Percentiles rank a stretch among this genome's conserved stretches.
These are phyloP conservation scores for Notodonta dromedarius DNA, from an alignment of 2,888 invertebrate genomes.

Conservation along the genomic window DNA sequence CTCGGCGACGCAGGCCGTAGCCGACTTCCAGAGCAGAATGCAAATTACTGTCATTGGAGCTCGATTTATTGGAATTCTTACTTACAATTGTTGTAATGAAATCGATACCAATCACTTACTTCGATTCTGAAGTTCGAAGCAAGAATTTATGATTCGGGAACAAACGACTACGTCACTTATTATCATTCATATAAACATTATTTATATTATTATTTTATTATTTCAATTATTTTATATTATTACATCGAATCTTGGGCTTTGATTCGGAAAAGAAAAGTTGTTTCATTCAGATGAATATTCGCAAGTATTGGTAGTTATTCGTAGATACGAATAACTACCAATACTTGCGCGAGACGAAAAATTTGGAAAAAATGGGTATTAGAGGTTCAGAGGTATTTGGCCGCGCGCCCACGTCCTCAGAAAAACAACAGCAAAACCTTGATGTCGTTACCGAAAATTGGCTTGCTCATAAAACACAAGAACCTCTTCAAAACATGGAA, in stretches of 20 bases:
- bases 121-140: background rate
- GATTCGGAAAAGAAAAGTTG: background rate
- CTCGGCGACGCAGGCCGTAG: background rate
- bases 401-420: background rate
- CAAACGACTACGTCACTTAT: slow-evolving; percentile 7
- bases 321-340: too few species aligned
- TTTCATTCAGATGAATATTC: too few species aligned
- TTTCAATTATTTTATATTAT: too few species aligned
- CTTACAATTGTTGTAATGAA: background rate
- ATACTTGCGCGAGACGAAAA: background rate
- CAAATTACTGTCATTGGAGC: background rate
- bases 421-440: slow-evolving; percentile 7
- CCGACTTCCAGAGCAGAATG: background rate
- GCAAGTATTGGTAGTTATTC: too few species aligned
- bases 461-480: background rate
- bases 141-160: slow-evolving; percentile 9
- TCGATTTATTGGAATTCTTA: too few species aligned
- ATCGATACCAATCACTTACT: background rate
- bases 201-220: too few species aligned
- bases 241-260: background rate
- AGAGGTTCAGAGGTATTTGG: background rate
- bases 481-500: slow-evolving; percentile 3
- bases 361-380: background rate
- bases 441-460: slow-evolving; percentile 7
- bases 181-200: too few species aligned